Evolutionary conservation across 2,113 vertebrate genomes (phyloP), one percentile per base, ranked within the genome.

Genomic region (Toxotes jaculatrix): DNA sequence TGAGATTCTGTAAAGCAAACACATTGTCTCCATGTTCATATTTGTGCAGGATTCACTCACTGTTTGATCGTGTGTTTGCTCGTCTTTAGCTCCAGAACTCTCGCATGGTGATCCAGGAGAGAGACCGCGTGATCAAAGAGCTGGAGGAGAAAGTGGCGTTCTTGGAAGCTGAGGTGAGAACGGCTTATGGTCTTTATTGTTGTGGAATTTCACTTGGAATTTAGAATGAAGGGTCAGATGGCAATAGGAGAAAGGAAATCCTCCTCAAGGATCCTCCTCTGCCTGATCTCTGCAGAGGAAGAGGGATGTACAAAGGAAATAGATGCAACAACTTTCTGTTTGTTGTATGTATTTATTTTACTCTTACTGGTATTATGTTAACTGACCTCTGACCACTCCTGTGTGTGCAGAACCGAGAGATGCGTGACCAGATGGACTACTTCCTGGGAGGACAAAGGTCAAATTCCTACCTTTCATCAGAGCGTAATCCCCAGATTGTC

Each of bases 371-470:
- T 57, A 3, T 36, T 32, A 67, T 53, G 38, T 82, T 7, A 60
- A 40, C 61, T 86, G 66, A 89, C 56, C 34, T 17, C 2, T 62
- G 45, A 59, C 38, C 34, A 4, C 32, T 59, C 5, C 17, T 83
- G 38, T 88, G 14, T 77, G 62, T 77, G 40, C 88, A 99, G 98
- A 99, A 99, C 91, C 94, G 97, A 81, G 96, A 99, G 88, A 96
- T 99, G 96, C 97, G 95, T 0, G 97, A 99, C 78, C 96, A 97
- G 85, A 95, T 98, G 84, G 97, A 98, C 49, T 97, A 97, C 88
- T 94, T 96, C 80, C 95, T 97, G 0, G 96, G 96, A 72, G 94
- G 92, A 11, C 96, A 97, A 36, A 84, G 92, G 67, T 86, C 95
- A 85, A 95, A 89, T 43, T 89, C 96, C 10, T 91, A 94, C 7